Evolutionary conservation across 2,888 invertebrate genomes (phyloP).

Genomic region (Thymelicus acteon): DNA sequence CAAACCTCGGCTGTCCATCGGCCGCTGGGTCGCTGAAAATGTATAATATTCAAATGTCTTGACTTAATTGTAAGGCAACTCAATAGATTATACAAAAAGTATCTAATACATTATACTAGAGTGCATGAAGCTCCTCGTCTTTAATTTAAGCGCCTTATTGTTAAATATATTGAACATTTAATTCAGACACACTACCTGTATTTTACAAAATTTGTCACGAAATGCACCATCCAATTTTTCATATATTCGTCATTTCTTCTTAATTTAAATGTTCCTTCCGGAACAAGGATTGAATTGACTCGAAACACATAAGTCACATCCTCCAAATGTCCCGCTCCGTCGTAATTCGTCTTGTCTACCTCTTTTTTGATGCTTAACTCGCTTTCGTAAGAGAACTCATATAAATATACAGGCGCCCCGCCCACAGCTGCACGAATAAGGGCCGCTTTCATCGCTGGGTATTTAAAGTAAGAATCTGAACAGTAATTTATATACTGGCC

Average conservation of each 20-base stretch:
- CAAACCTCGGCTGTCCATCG: conserved; percentile 49
- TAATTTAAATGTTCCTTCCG: conserved; percentile 44
- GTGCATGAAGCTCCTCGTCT: too few species aligned
- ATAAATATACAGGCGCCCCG: conserved; percentile 78
- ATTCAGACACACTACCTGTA: conserved; percentile 56
- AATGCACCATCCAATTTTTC: conserved; percentile 61
- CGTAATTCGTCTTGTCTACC: conserved; percentile 58
- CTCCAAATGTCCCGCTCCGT: conserved; percentile 85
- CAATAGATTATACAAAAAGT: too few species aligned
- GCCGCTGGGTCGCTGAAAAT: conserved; percentile 60
- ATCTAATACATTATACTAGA: too few species aligned
- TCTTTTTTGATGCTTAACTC: conserved; percentile 75
- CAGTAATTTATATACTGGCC: conserved; percentile 60
- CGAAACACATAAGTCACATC: conserved; percentile 84
- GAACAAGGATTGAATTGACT: conserved; percentile 55
- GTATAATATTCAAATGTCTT: neutral
- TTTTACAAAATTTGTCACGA: conserved; percentile 61
- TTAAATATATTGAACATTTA: neutral
- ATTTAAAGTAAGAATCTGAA: conserved; percentile 62
- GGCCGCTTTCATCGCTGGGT: conserved; percentile 64
- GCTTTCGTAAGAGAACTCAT: conserved; percentile 81
- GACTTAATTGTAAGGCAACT: neutral
- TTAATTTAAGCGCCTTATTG: neutral
- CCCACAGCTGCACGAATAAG: conserved; percentile 48
- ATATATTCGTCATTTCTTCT: conserved; percentile 52